phyloP scores from a whole-genome alignment of 2,113 vertebrate species.

The Stigmatopora nigra region DNA sequence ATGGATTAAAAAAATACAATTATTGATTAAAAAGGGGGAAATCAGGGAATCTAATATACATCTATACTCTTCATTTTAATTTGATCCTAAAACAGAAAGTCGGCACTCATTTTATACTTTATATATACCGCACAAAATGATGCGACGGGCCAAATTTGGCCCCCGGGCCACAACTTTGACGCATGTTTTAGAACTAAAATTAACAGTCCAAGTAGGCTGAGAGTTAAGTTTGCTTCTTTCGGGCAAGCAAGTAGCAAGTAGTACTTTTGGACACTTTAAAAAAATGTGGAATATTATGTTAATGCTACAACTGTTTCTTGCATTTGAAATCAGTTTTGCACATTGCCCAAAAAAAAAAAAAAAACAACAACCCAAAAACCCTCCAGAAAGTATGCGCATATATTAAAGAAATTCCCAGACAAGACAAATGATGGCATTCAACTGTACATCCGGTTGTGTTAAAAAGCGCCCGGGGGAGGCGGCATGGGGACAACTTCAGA shows the following conservation, averaged over 20 bases:
- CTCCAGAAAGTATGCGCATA: conserved; percentile 8
- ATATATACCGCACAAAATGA: too few species aligned
- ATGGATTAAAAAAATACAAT: too few species aligned
- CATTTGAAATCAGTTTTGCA: neutral
- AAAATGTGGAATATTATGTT: conserved; percentile 1
- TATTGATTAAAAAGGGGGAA: too few species aligned
- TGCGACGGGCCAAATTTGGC: too few species aligned
- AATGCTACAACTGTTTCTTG: neutral
- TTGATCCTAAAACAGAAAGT: too few species aligned
- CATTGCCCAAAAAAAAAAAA: neutral
- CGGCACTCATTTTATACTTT: too few species aligned
- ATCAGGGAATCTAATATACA: too few species aligned
- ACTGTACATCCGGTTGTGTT: conserved; percentile 16
- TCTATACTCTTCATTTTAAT: too few species aligned
- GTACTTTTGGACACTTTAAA: neutral
- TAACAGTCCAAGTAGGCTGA: neutral
- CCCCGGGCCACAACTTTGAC: too few species aligned
- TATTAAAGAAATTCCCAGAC: conserved; percentile 1
- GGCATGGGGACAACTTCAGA: neutral
- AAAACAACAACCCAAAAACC: too few species aligned
- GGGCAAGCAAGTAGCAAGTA: neutral
- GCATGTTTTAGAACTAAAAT: too few species aligned
- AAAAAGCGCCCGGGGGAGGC: neutral
- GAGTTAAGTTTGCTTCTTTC: neutral
- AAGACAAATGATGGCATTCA: neutral